These are phyloP conservation scores for Prunella fulvescens DNA, from an alignment of 2,113 vertebrate species.

Conservation along the genomic window DNA sequence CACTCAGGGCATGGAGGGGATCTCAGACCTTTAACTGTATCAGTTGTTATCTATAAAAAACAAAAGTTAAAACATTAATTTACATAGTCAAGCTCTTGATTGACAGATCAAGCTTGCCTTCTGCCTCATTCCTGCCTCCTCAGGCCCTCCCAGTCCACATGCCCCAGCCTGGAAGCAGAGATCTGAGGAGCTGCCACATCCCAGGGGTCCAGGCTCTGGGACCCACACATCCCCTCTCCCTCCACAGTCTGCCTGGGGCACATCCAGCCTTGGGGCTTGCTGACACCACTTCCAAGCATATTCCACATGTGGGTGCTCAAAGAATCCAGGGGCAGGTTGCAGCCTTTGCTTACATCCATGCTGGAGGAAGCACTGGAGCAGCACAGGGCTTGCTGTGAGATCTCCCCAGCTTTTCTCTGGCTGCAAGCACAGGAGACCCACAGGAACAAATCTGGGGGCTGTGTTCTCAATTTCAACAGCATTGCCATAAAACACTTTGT, in stretches of 20 bases:
- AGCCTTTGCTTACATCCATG: rapidly evolving
- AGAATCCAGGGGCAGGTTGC: not conserved
- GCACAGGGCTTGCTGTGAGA: not conserved
- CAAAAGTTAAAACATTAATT: not conserved
- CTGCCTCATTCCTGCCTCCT: not conserved
- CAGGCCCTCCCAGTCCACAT: not conserved
- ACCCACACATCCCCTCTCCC: rapidly evolving
- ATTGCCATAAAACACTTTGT: not conserved
- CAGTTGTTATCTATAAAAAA: not conserved
- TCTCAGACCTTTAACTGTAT: not conserved
- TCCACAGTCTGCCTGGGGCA: rapidly evolving
- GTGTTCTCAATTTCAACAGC: not conserved
- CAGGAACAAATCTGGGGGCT: not conserved
- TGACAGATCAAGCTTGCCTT: not conserved
- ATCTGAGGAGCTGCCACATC: not conserved
- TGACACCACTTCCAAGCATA: not conserved
- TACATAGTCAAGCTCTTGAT: not conserved
- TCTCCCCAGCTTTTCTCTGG: not conserved
- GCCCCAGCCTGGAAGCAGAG: not conserved
- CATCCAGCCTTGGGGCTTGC: not conserved
- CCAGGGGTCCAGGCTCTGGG: no score
- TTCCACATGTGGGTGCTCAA: rapidly evolving
- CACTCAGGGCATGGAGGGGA: not conserved
- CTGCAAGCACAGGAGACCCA: not conserved
- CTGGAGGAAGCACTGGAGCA: not conserved